Evolutionary conservation across 2,888 invertebrate species (phyloP), one percentile per base, ranked within the genome.

Genomic region (Cheilosia vulpina): DNA sequence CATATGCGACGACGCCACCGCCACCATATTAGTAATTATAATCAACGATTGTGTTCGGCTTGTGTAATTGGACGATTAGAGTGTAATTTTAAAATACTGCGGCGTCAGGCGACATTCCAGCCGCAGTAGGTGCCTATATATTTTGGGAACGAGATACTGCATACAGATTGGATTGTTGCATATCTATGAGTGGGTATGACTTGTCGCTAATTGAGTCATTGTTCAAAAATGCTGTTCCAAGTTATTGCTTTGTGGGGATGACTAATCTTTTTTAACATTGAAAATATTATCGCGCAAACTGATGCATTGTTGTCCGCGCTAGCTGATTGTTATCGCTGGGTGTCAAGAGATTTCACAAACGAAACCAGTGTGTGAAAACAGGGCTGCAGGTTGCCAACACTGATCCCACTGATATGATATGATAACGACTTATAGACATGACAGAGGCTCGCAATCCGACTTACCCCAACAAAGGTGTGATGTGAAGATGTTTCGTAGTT

Each of bases 171-270:
- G 62, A 60, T 38, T 71, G 17, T 80, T 71, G 71, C 79, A 75
- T 79, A 72, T 21, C 43, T 79, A 52, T 21, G 24, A 21, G 4
- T 9, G 3, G 17, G 15, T 9, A 31, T 41, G 21, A 19, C 24
- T 62, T 57, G 50, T 24, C 27, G 63, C 72, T 85, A 81, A 85
- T 81, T 76, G 76, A 85, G 63, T 77, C 76, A 85, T 85, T 85
- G 85, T 85, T 78, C 24, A 24, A 68, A 52, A 52, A 19, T 24
- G 34, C 5, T 19, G 50, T 38, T 57, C 41, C 66, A 41, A 47
- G n/a, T 38, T 43, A 53, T 41, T 60, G n/a, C 27, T 43, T 3
- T 13, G 34, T 21, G 47, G 27, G 21, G 71, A 21, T 79, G 79
- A 79, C 72, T 73, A 73, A 73, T 53, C 60, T 31, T 7, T 27